phyloP scores from a whole-genome alignment of 2,113 vertebrate species.

The Promerops cafer region DNA sequence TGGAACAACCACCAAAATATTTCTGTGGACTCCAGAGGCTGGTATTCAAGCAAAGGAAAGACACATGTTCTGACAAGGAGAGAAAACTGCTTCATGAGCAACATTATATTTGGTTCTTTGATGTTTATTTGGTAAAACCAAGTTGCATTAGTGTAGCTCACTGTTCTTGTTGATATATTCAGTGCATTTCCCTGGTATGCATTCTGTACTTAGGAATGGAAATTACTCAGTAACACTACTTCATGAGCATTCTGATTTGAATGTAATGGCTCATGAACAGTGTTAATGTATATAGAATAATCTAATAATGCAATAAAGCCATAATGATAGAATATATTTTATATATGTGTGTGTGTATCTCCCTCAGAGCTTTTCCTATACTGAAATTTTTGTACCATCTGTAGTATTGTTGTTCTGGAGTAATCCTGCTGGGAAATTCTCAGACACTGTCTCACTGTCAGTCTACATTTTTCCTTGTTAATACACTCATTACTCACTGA shows the following conservation, averaged over 20 bases:
- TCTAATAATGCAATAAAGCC: background rate
- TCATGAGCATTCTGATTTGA: background rate
- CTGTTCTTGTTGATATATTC: background rate
- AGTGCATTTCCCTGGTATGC: background rate
- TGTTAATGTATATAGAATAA: background rate
- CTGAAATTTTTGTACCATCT: background rate
- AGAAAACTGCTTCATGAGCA: background rate
- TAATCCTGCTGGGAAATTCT: background rate
- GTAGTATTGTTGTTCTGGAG: background rate
- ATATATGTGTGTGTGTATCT: background rate
- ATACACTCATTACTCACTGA: background rate
- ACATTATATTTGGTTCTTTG: background rate
- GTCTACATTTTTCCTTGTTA: background rate
- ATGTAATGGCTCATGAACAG: background rate
- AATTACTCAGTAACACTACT: background rate
- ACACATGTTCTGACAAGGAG: background rate
- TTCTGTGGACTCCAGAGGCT: background rate
- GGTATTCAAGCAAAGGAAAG: background rate
- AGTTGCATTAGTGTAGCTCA: background rate
- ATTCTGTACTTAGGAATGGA: background rate
- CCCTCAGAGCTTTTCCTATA: background rate
- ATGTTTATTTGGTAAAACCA: background rate
- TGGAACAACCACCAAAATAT: background rate
- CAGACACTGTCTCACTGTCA: background rate
- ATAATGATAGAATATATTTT: background rate